phyloP scores from a whole-genome alignment of 2,113 vertebrate species.

The Archocentrus centrarchus region DNA sequence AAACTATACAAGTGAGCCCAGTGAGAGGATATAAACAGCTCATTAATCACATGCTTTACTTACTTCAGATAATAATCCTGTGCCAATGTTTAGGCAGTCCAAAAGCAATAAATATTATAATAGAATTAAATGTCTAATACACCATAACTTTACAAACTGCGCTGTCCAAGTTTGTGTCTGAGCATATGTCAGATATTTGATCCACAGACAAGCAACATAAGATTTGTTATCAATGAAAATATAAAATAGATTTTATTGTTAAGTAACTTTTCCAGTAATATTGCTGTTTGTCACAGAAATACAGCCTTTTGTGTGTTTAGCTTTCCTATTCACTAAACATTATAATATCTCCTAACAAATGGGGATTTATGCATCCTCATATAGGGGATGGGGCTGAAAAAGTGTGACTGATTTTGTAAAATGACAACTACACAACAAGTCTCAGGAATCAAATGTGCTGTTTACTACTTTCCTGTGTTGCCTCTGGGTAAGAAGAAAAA shows the following conservation, averaged over 20 bases:
- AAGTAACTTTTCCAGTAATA: too few species aligned
- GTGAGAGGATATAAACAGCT: slow-evolving; percentile 43
- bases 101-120: slow-evolving; percentile 47
- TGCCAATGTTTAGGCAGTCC: slow-evolving; percentile 41
- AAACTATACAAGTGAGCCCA: slow-evolving; percentile 28
- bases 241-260: slow-evolving; percentile 16
- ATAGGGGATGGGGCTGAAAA: slow-evolving; percentile 3
- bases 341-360: slow-evolving; percentile 20
- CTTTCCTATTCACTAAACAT: neutral
- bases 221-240: slow-evolving; percentile 4
- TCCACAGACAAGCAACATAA: neutral
- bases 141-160: slow-evolving; percentile 31
- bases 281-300: slow-evolving; percentile 25
- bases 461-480: slow-evolving; percentile 66
- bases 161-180: slow-evolving; percentile 35
- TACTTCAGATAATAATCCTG: slow-evolving; percentile 29
- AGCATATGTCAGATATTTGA: slow-evolving; percentile 10
- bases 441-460: slow-evolving; percentile 65
- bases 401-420: slow-evolving; percentile 59
- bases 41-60: slow-evolving; percentile 50
- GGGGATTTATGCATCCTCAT: slow-evolving; percentile 1
- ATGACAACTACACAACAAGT: slow-evolving; percentile 70
- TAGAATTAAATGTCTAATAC: slow-evolving; percentile 32
- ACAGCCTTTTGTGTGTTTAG: neutral
- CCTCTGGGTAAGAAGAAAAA: slow-evolving; percentile 63